Evolutionary conservation across 2,888 invertebrate species (phyloP).

Genomic region (Ganaspis brasiliensis): DNA sequence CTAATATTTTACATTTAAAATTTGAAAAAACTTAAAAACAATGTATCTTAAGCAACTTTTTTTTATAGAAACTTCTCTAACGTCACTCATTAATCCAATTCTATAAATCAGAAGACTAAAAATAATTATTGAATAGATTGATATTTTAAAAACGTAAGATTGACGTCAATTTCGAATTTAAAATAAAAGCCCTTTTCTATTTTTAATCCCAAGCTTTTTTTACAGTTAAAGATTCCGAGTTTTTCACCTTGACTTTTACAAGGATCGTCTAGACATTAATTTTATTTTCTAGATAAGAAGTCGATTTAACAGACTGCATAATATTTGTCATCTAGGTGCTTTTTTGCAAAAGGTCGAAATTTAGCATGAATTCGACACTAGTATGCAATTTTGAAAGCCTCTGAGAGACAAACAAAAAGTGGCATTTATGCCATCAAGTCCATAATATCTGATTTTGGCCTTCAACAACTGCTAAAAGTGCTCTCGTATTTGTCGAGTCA

Average conservation of each 20-base stretch:
- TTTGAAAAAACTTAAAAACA: too few relatives aligned
- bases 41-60: too few relatives aligned
- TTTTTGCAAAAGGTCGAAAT: constrained; percentile 3
- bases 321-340: constrained; percentile 1
- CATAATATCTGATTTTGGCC: constrained; percentile 57
- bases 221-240: constrained; percentile 37
- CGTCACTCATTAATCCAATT: too few relatives aligned
- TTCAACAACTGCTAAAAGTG: constrained; percentile 49
- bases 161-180: background rate
- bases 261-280: constrained; percentile 19
- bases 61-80: too few relatives aligned
- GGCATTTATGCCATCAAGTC: background rate
- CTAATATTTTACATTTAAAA: background rate
- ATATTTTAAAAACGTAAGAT: background rate
- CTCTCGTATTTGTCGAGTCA: constrained; percentile 59
- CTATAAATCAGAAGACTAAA: too few relatives aligned
- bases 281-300: constrained; percentile 7
- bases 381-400: constrained; percentile 11
- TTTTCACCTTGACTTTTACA: constrained; percentile 38
- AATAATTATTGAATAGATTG: too few relatives aligned
- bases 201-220: constrained; percentile 21
- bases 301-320: background rate
- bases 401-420: constrained; percentile 24
- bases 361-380: constrained; percentile 36
- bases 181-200: background rate